Evolutionary conservation across 2,797 vertebrate genomes (phyloP).

Genomic region (Macrochelys suwanniensis): DNA sequence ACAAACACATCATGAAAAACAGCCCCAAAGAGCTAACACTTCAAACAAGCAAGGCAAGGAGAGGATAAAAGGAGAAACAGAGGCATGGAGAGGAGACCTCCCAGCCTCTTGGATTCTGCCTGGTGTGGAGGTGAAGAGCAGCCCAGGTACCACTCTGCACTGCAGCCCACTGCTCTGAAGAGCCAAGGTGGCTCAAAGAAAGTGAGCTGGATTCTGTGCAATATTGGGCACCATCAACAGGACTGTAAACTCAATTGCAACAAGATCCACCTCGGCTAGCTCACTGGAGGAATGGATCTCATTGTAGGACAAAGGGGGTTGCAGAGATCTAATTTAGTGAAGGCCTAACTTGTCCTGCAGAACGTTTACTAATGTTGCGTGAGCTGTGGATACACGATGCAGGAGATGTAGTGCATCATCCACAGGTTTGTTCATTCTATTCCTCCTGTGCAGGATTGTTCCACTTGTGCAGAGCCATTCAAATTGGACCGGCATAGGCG

Average conservation of each 20-base stretch:
- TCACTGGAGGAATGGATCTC: background rate
- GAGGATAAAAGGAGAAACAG: background rate
- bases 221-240: background rate
- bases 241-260: background rate
- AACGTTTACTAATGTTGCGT: background rate
- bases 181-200: background rate
- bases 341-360: background rate
- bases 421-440: background rate
- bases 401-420: background rate
- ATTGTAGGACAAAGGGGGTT: background rate
- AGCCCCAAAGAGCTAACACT: background rate
- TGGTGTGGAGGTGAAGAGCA: background rate
- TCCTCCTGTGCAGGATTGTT: background rate
- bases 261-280: background rate
- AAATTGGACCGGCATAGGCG: background rate
- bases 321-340: background rate
- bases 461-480: background rate
- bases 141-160: background rate
- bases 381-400: background rate
- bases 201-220: background rate
- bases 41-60: background rate
- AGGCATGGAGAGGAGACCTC: background rate
- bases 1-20: background rate
- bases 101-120: background rate
- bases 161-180: background rate